Base-by-base conservation (phyloP, 2,113 vertebrate species). In the Megaleporinus macrocephalus region DNA sequence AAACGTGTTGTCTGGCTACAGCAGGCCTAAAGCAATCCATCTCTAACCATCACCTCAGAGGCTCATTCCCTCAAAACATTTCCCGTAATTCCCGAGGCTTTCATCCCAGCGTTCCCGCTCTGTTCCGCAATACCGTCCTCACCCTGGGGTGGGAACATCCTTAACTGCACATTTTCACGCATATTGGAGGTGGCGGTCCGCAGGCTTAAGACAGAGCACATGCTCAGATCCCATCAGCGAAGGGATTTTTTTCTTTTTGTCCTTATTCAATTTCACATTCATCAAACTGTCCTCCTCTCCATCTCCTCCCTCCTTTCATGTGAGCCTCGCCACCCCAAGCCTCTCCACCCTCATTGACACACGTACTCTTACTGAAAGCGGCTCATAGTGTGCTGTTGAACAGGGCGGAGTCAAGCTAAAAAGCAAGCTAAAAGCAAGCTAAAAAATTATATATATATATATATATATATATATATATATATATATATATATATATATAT, bases 51-150 rank as follows among this genome's bases (percentile, higher is more conserved):
- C 47, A 72, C 24, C 16, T n/a, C 44, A 57, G 24, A 47, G 75
- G 62, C 66, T 84, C 77, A 83, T 76, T 82, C 68, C 57, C 76
- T 53, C 14, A 72, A 85, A 87, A 79, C 65, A 77, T 78, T 74
- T 14, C 47, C 22, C 20, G 74, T 80, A 62, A 81, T 79, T 85
- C 75, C 51, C 41, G 30, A 71, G 68, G 65, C 53, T 79, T 68
- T 79, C 51, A 30, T 66, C 59, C 75, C 51, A n/a, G 33, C 78
- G 69, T 81, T 76, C 49, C 66, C 29, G 30, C 27, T 77, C 61
- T 80, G 61, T 63, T 68, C 51, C 41, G 27, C 76, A 76, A 65
- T 69, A n/a, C n/a, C 61, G n/a, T 15, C 51, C 65, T 51, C 13
- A 4, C 16, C 47, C 0, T 26, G 63, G 65, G 6, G 33, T 16